phyloP scores from a whole-genome alignment of 2,797 vertebrate species.

The Rhinoraja longicauda region DNA sequence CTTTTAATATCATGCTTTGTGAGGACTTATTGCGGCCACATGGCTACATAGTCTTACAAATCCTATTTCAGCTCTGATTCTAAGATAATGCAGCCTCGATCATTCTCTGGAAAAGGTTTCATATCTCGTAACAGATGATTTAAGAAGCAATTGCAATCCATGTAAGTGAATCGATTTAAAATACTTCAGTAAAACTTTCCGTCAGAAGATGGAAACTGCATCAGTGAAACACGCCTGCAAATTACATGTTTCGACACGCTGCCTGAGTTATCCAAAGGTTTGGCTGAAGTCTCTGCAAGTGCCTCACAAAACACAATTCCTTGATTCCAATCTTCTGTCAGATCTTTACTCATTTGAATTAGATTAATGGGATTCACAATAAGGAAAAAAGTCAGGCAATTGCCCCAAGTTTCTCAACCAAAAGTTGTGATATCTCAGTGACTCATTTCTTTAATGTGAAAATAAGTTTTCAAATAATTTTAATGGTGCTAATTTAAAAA shows the following conservation, averaged over 20 bases:
- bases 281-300: background rate
- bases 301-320: background rate
- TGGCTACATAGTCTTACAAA: too few relatives aligned
- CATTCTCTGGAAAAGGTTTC: background rate
- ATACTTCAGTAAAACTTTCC: background rate
- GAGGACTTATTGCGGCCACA: too few relatives aligned
- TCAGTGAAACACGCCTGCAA: background rate
- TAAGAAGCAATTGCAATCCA: background rate
- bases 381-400: slow-evolving; percentile 49
- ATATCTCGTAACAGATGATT: background rate
- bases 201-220: background rate
- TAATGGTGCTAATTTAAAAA: slow-evolving; percentile 65
- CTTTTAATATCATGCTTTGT: too few relatives aligned
- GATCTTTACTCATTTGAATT: background rate
- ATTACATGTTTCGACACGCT: background rate
- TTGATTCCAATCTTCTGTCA: background rate
- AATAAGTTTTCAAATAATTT: slow-evolving; percentile 64
- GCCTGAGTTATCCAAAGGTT: background rate
- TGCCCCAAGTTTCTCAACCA: slow-evolving; percentile 49
- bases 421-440: slow-evolving; percentile 54
- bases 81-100: background rate
- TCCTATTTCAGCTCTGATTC: too few relatives aligned
- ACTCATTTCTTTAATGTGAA: slow-evolving; percentile 51
- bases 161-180: background rate
- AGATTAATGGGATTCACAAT: slow-evolving; percentile 39